Evolutionary conservation across 2,888 invertebrate species (phyloP).

Genomic region (Epiblema foenella): DNA sequence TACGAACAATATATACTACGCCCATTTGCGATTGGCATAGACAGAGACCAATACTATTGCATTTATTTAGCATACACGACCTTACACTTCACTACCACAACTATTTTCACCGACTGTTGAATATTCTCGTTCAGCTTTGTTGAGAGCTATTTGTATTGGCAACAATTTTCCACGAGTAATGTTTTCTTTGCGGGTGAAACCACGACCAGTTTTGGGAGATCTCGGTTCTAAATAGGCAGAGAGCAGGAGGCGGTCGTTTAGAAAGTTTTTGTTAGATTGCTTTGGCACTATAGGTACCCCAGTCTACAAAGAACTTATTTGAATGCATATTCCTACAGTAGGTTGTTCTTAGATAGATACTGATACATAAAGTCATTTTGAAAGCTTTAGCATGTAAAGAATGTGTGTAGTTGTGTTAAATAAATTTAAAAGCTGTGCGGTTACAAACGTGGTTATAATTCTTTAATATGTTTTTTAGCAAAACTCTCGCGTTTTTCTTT

Average conservation of each 20-base stretch:
- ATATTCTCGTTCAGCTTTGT: neutral
- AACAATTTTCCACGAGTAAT: conserved; percentile 18
- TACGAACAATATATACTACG: no score
- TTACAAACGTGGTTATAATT: no score
- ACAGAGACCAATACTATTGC: neutral
- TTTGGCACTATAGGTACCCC: conserved; percentile 13
- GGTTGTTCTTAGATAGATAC: no score
- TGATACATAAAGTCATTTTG: no score
- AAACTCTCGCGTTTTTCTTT: no score
- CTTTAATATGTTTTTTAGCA: no score
- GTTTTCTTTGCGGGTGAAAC: conserved; percentile 26
- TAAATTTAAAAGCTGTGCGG: no score
- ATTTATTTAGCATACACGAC: neutral
- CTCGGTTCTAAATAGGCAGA: conserved; percentile 4
- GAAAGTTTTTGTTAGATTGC: conserved; percentile 28
- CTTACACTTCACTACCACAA: neutral
- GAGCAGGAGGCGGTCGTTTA: conserved; percentile 14
- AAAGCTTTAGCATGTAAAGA: no score
- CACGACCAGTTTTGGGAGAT: conserved; percentile 14
- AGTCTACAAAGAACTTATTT: conserved; percentile 1
- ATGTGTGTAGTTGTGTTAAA: no score
- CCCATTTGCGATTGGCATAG: no score
- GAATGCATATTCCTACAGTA: no score
- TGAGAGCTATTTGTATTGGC: conserved; percentile 12
- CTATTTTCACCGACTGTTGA: neutral